These are phyloP conservation scores for Solenopsis invicta DNA, from an alignment of 1,140 invertebrate species.

Conservation along the genomic window DNA sequence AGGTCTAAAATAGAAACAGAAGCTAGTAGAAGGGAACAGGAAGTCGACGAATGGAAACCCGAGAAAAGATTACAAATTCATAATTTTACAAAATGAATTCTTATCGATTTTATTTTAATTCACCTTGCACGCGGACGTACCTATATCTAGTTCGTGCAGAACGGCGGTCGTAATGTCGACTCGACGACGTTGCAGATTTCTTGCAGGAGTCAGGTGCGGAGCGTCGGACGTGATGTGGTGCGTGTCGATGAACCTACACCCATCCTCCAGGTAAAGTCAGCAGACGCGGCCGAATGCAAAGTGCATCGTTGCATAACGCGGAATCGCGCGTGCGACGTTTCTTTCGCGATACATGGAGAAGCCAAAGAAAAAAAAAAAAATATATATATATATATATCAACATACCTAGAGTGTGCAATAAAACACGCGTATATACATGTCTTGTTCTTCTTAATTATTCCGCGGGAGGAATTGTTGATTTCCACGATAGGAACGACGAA, in stretches of 20 bases:
- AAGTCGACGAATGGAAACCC: neutral
- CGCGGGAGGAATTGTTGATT: neutral
- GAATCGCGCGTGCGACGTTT: constrained; percentile 55
- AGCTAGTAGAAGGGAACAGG: neutral
- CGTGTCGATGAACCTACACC: constrained; percentile 77
- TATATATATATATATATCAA: neutral
- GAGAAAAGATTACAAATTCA: neutral
- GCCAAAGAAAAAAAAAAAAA: neutral
- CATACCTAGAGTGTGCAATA: neutral
- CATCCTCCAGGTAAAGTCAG: constrained; percentile 63
- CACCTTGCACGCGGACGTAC: neutral
- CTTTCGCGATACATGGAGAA: constrained; percentile 11
- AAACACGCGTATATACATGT: neutral
- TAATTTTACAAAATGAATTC: constrained; percentile 14
- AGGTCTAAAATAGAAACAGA: neutral
- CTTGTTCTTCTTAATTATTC: neutral
- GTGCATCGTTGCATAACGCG: constrained; percentile 74
- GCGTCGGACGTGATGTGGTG: constrained; percentile 37
- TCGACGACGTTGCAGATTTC: constrained; percentile 73
- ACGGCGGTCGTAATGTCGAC: constrained; percentile 34
- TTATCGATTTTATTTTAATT: constrained; percentile 17
- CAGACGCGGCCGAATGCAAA: constrained; percentile 74
- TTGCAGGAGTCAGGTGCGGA: constrained; percentile 70
- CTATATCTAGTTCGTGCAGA: neutral
- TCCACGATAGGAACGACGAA: neutral